Percentiles rank a stretch among this genome's conserved stretches.
Conservation (phyloP, 2,888 invertebrate species). For the Candidula unifasciata region DNA sequence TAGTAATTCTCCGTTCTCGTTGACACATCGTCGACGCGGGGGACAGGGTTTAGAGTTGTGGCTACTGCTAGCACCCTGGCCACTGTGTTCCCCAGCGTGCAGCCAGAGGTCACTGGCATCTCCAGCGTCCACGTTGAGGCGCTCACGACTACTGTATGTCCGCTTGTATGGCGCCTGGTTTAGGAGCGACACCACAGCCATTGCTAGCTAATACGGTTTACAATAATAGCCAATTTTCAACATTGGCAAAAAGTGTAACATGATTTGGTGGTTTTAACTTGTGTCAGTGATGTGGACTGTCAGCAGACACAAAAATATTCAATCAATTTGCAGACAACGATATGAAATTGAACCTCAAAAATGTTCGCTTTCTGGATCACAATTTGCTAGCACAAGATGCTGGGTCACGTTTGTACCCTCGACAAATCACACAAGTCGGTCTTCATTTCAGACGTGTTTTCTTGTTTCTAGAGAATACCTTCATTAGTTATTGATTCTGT, state of each 20-base stretch:
- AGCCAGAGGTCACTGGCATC: conserved; percentile 56
- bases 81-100: conserved; percentile 36
- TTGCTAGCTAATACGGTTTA: conserved; percentile 45
- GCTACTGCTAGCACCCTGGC: neutral
- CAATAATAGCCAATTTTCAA: neutral
- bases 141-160: conserved; percentile 63
- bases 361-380: too few species aligned
- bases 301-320: too few species aligned
- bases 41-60: neutral
- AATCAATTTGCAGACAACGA: too few species aligned
- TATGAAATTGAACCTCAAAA: neutral
- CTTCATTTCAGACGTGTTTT: neutral
- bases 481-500: neutral
- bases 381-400: too few species aligned
- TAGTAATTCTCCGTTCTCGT: conserved; percentile 43
- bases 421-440: neutral
- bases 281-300: too few species aligned
- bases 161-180: conserved; percentile 71
- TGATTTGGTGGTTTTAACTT: neutral
- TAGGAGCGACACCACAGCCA: conserved; percentile 69
- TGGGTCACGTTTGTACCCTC: neutral
- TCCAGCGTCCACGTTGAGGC: conserved; percentile 62
- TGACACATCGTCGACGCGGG: conserved; percentile 44
- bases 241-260: too few species aligned
- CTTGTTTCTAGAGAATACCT: neutral